Conservation (phyloP, 2,113 vertebrate genomes). For the Oenanthe oenanthe region DNA sequence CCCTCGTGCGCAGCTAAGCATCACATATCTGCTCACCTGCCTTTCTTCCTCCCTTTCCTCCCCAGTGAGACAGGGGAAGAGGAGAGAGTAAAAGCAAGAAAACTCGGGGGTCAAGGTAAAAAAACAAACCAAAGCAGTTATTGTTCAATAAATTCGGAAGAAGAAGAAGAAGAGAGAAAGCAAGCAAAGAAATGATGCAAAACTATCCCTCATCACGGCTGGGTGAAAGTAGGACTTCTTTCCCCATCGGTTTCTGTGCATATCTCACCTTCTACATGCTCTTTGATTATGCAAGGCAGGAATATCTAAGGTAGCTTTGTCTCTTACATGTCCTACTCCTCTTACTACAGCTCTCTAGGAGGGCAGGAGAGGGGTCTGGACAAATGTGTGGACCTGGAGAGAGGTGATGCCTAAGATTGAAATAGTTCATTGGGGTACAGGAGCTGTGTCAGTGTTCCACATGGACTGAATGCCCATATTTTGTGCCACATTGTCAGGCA, state of each 20-base stretch:
- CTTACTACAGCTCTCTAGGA: not conserved
- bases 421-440: not conserved
- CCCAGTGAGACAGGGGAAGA: not conserved
- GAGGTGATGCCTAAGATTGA: not conserved
- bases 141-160: not conserved
- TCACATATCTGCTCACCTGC: fast-evolving
- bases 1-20: not conserved
- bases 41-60: not conserved
- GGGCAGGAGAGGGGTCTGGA: not conserved
- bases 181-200: not conserved
- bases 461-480: not conserved
- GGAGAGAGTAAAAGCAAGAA: not conserved
- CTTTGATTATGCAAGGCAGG: not conserved
- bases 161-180: not conserved
- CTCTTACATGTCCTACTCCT: fast-evolving
- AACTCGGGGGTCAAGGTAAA: not conserved
- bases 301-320: not conserved
- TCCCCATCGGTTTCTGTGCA: not conserved
- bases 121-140: not conserved
- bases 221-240: not conserved
- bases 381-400: fast-evolving
- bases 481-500: not conserved
- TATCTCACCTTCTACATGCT: not conserved
- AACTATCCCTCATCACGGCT: not conserved
- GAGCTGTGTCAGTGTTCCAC: not conserved